A percentile compares a stretch with the other conserved stretches of the same genome.
Conservation (phyloP, 2,888 invertebrate species). For the Hemicrepidius hirtus region DNA sequence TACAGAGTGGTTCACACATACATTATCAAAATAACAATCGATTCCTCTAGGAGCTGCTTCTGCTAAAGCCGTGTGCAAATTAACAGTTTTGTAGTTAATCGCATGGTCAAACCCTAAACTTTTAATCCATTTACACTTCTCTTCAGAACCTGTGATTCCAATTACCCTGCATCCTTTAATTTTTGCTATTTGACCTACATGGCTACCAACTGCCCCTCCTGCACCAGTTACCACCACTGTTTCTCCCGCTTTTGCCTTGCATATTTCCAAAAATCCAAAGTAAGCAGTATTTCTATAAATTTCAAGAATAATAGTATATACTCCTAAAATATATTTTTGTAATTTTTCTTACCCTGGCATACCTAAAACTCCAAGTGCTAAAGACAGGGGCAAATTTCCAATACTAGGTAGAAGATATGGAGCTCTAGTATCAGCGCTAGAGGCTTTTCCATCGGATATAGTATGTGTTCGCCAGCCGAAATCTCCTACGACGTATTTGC, state of each 20-base stretch:
- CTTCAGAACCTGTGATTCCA: constrained; percentile 82
- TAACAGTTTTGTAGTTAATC: constrained; percentile 83
- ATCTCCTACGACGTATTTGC: constrained; percentile 77
- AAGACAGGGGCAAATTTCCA: constrained; percentile 76
- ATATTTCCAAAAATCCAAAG: constrained; percentile 83
- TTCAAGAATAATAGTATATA: background rate
- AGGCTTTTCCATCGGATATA: constrained; percentile 79
- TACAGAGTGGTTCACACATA: too few relatives aligned
- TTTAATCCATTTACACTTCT: constrained; percentile 80
- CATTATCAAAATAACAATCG: constrained; percentile 87
- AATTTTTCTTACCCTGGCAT: constrained; percentile 21
- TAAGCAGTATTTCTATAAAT: constrained; percentile 80
- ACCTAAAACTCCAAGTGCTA: constrained; percentile 79
- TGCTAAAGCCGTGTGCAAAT: constrained; percentile 74
- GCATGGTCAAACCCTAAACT: constrained; percentile 81
- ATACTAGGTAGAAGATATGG: constrained; percentile 74
- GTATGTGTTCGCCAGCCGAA: constrained; percentile 83
- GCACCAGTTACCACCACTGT: constrained; percentile 85
- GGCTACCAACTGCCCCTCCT: constrained; percentile 86
- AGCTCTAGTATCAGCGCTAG: constrained; percentile 71
- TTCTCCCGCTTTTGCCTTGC: constrained; percentile 82
- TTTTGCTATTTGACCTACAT: constrained; percentile 87
- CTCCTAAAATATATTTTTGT: too few relatives aligned
- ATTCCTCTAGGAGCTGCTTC: constrained; percentile 80
- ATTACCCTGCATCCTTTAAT: constrained; percentile 81